Base-by-base conservation (phyloP, 2,113 vertebrate species). In the Amphilophus citrinellus region DNA sequence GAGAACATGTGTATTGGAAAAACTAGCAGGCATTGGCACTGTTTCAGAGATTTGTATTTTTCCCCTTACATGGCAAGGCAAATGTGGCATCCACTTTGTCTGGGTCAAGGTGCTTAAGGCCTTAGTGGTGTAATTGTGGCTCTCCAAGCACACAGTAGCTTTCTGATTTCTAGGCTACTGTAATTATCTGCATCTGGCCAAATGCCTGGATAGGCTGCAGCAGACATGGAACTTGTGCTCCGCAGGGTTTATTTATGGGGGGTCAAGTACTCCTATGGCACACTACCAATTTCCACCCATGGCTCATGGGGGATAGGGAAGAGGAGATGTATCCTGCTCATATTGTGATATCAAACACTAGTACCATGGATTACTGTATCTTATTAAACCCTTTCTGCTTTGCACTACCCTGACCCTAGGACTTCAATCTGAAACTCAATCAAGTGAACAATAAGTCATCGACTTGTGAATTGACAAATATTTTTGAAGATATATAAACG, bases 151-250 rank as follows among this genome's bases (percentile, higher is more conserved):
- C 77, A 77, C 78, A 78, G 58, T 81, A 22, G 47, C 68, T 76
- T 92, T 89, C 85, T 86, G 87, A 91, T 90, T 85, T 77, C 86
- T 73, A 83, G 73, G 62, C 71, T 24, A 2, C 35, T 2, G 44
- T 91, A 92, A 93, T 93, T 80, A 87, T 85, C 84, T 73, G 84
- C 91, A 89, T 79, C 76, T 86, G 87, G 88, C 80, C 79, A 88
- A 88, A 91, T 20, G 65, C 77, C 81, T 84, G 37, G 78, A 84
- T 8, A 0, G 42, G 77, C 68, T 44, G 57, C 53, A 39, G 76
- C 42, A 82, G 83, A 86, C 53, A 4, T 42, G 47, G 30, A 24
- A 61, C 86, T 85, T 58, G 24, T 56, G 56, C 78, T 87, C 83
- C 50, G 71, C 24, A 35, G 84, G 80, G 84, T 80, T 91, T 91